phyloP scores from a whole-genome alignment of 2,113 vertebrate genomes.

The Mungos mungo region DNA sequence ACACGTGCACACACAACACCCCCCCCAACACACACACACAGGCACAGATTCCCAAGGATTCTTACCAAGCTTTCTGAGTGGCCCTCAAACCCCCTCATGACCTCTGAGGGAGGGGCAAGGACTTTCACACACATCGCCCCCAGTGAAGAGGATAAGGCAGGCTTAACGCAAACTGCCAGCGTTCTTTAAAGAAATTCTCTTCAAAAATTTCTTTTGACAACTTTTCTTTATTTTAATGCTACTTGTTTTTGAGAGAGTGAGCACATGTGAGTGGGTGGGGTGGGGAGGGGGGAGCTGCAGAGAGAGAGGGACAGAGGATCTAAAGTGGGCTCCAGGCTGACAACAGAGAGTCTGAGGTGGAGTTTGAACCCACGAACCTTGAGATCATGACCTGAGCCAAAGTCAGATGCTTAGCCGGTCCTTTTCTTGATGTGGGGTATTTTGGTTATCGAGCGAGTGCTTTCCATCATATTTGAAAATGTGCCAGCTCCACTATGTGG shows the following conservation, averaged over 20 bases:
- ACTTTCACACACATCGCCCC: background rate
- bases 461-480: background rate
- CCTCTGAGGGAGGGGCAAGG: background rate
- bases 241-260: background rate
- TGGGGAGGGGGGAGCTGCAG: too few relatives aligned
- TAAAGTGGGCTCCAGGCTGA: too few relatives aligned
- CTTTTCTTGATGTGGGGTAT: background rate
- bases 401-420: too few relatives aligned
- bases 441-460: background rate
- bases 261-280: too few relatives aligned
- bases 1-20: background rate
- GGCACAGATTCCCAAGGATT: background rate
- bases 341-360: too few relatives aligned
- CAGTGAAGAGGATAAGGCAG: background rate
- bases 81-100: background rate
- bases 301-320: too few relatives aligned
- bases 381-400: too few relatives aligned
- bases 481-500: background rate
- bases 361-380: too few relatives aligned
- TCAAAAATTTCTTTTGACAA: background rate
- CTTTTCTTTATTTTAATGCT: too few relatives aligned
- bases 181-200: background rate
- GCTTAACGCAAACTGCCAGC: background rate
- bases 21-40: too few relatives aligned
- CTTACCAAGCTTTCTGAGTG: background rate